Evolutionary conservation across 2,888 invertebrate genomes (phyloP), one percentile per base, ranked within the genome.

Genomic region (Dorcus parallelipipedus): DNA sequence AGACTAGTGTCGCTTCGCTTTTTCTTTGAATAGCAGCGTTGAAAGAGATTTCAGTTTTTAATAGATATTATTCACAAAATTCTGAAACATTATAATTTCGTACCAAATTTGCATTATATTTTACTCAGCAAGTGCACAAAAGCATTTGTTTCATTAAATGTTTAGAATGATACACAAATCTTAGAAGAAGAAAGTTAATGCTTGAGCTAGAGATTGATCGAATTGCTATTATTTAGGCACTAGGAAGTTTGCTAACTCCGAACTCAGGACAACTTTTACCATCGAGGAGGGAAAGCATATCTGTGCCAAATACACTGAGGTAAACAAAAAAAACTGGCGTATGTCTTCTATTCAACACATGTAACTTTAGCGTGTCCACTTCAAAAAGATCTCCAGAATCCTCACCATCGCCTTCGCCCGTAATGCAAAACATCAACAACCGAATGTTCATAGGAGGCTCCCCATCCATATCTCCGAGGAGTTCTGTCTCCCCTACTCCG

Each of bases 181-280:
- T 33, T 33, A 33, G 26, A 33, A 33, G 20, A 33, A 33, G 26
- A 33, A 33, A 33, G 26, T 33, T 33, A 33, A 6, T 33, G 26
- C 6, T 33, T 5, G 26, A 7, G 7, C 6, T 33, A 33, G 26
- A 7, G 7, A 33, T 7, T 33, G 26, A 33, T 33, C 6, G 26
- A 33, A 33, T 33, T 33, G 26, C 7, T 17, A 43, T 52, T 54
- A 62, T 60, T 59, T 58, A 91, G 90, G 93, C 93, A 26, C 79
- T 94, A 68, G 88, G 86, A 70, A 91, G 89, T 73, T 86, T 95
- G 84, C 88, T 91, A 52, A 85, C 83, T 64, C 84, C 86, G 40
- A 83, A 84, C 52, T 76, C 82, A 3, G 83, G 84, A 45, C 83
- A 84, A 39, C 76, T 89, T 3, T 76, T 88, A 78, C 87, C 88